Percentiles rank a stretch among this genome's conserved stretches.
Conservation (phyloP, 1,140 invertebrate species). For the Triops cancriformis region DNA sequence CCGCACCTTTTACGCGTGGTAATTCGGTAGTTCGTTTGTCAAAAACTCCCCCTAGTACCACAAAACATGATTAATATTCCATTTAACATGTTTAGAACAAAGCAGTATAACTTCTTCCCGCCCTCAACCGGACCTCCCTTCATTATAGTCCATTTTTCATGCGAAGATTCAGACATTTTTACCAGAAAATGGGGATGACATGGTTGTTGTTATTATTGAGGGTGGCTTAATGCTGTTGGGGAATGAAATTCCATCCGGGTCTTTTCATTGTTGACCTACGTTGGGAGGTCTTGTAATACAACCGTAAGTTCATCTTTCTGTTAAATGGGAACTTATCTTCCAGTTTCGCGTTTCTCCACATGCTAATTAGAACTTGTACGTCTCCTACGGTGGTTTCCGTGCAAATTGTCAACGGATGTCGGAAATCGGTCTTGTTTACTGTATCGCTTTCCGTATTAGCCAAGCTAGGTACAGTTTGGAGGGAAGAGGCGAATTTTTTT, state of each 20-base stretch:
- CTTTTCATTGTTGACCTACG: slow-evolving; percentile 10
- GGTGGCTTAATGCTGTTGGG: neutral
- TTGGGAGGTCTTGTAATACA: slow-evolving; percentile 1
- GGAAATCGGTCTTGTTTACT: too few relatives aligned
- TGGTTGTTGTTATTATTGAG: neutral
- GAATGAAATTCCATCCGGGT: slow-evolving; percentile 4
- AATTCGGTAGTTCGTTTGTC: slow-evolving; percentile 3
- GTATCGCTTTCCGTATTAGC: too few relatives aligned
- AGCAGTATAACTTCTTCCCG: neutral
- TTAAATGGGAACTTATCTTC: neutral
- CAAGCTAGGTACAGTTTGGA: too few relatives aligned
- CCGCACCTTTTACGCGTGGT: neutral
- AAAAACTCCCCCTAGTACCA: neutral
- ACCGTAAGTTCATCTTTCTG: neutral
- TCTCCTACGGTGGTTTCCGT: neutral
- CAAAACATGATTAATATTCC: neutral
- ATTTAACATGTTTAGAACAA: neutral
- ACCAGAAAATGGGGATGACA: neutral
- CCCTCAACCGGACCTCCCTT: neutral
- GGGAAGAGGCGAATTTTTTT: neutral
- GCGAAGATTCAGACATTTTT: neutral
- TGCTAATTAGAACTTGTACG: neutral
- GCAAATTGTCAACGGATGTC: neutral
- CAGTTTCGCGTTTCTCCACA: neutral
- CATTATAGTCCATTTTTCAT: too few relatives aligned